Percentiles rank a stretch among this genome's conserved stretches.
These are phyloP conservation scores for Chrysopilus asiliformis DNA, from an alignment of 2,888 invertebrate genomes.

Conservation along the genomic window DNA sequence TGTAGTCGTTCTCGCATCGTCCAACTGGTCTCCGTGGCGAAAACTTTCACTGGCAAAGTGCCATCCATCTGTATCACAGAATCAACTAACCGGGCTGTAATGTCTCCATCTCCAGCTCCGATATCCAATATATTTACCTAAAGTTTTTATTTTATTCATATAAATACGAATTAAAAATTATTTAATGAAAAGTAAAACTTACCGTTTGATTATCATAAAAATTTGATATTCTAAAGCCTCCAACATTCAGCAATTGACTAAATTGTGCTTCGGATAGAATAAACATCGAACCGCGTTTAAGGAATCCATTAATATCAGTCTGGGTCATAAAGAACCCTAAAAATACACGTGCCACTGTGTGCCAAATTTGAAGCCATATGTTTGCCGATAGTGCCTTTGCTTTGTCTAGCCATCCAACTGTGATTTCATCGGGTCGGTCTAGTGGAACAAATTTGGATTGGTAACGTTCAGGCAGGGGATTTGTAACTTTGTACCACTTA, in stretches of 20 bases:
- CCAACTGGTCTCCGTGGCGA: conserved; percentile 83
- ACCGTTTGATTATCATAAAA: conserved; percentile 21
- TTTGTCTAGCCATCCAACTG: conserved; percentile 30
- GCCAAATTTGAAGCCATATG: conserved; percentile 79
- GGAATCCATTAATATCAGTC: conserved; percentile 88
- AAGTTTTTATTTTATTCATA: conserved; percentile 3
- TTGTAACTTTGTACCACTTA: conserved; percentile 31
- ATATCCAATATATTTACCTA: conserved; percentile 59
- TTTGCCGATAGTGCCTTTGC: conserved; percentile 31
- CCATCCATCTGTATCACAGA: conserved; percentile 56
- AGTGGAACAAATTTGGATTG: conserved; percentile 31
- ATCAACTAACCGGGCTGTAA: conserved; percentile 62
- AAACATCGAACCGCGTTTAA: conserved; percentile 93
- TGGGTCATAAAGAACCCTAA: conserved; percentile 84
- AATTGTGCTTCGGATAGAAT: conserved; percentile 80
- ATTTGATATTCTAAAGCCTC: conserved; percentile 24
- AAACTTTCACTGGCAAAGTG: conserved; percentile 55
- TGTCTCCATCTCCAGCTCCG: conserved; percentile 93
- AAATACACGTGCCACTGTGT: conserved; percentile 71
- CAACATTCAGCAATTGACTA: conserved; percentile 30
- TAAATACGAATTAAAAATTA: neutral
- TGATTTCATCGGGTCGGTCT: conserved; percentile 28
- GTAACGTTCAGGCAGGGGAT: conserved; percentile 25
- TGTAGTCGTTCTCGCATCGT: conserved; percentile 74
- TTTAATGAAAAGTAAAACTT: conserved; percentile 39